Base-by-base conservation (phyloP, 2,113 vertebrate species). In the Pygoscelis adeliae region DNA sequence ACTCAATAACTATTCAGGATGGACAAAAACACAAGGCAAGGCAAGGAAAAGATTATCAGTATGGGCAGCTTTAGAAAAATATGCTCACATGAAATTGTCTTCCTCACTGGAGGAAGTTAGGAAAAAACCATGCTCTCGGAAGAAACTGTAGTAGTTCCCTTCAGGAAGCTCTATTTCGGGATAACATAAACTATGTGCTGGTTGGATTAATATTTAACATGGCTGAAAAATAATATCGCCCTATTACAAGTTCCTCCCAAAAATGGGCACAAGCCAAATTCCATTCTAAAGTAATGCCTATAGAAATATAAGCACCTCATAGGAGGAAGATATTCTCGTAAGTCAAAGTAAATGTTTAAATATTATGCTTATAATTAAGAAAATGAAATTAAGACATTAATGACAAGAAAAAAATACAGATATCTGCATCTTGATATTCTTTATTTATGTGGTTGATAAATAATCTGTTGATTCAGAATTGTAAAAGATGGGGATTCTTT, bases 151-250 rank as follows among this genome's bases (percentile, higher is more conserved):
- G 83, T 74, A 61, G 58, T 59, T 86, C 42, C n/a, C 55, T 87
- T 89, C 92, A 95, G 92, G 79, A 96, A 95, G 38, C 38, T 90
- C 88, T 94, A 62, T 96, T 96, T 88, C 5, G 12, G 92, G 66
- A 67, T 70, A 90, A 53, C 59, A 90, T 93, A 95, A 95, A 93
- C 79, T 66, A 8, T 83, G 44, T 47, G 66, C 73, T 88, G 40
- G 76, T 89, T 93, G 90, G 76, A 93, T 94, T 95, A 97, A 96
- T 95, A 94, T 95, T 93, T 93, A 94, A 78, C 55, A 59, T 92
- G 85, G 71, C 85, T 94, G 85, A 93, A 96, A 94, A 95, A 88
- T 71, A 93, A 42, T 86, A 86, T 30, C 0, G 0, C 55, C n/a
- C 42, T 81, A 66, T 80, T 95, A 86, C 30, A 77, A 61, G 46